A percentile compares a stretch with the other conserved stretches of the same genome.
Evolutionary conservation across 2,797 vertebrate genomes (phyloP).

Genomic region (Pseudocheirus occidentalis): DNA sequence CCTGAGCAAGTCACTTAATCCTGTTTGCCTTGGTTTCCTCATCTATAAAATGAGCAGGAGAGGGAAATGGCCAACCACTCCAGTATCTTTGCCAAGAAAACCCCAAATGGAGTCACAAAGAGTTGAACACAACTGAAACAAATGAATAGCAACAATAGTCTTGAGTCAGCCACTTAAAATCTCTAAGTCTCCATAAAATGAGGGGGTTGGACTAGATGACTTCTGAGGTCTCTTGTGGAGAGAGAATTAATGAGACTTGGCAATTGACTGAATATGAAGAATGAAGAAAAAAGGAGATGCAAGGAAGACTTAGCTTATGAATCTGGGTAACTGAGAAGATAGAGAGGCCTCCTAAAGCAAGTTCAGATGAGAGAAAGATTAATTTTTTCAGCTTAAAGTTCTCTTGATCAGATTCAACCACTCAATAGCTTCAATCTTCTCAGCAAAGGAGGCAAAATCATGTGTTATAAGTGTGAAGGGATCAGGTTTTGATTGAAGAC

Average conservation of each 20-base stretch:
- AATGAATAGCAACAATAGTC: background rate
- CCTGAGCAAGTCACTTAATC: too few species aligned
- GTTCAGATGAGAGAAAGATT: background rate
- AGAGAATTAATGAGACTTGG: background rate
- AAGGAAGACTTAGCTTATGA: background rate
- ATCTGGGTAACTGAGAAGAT: background rate
- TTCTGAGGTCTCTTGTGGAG: background rate
- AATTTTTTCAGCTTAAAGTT: background rate
- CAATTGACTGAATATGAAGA: background rate
- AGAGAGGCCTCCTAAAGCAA: background rate
- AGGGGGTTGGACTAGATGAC: background rate
- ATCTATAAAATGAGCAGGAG: too few species aligned
- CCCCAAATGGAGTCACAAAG: too few species aligned
- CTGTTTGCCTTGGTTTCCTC: too few species aligned
- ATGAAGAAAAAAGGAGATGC: background rate
- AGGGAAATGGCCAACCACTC: too few species aligned
- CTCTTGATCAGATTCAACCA: background rate
- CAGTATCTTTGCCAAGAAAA: too few species aligned
- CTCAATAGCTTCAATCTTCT: background rate
- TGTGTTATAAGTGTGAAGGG: background rate
- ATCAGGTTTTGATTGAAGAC: background rate
- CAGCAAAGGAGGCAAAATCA: background rate
- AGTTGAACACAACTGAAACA: too few species aligned
- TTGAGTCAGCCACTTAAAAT: background rate
- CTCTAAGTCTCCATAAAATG: background rate